Evolutionary conservation across 2,113 vertebrate genomes (phyloP).

Genomic region (Otocyon megalotis): DNA sequence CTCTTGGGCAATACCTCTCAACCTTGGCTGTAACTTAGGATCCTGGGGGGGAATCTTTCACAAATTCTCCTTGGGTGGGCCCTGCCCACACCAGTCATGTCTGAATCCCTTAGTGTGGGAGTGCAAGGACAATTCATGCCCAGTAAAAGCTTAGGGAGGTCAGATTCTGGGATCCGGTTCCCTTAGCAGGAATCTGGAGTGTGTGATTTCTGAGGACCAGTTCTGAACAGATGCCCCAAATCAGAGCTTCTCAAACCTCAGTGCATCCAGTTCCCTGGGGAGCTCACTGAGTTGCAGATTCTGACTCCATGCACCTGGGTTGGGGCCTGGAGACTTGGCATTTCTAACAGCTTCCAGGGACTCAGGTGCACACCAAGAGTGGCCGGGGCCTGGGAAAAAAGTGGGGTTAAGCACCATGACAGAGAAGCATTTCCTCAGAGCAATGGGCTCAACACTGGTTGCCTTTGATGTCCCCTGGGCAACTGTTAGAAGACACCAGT

Average conservation of each 20-base stretch:
- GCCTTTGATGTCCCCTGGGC: neutral
- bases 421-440: neutral
- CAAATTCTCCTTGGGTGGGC: too few species aligned
- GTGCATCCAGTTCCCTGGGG: neutral
- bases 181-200: neutral
- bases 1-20: neutral
- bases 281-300: neutral
- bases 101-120: neutral
- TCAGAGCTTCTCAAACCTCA: neutral
- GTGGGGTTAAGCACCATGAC: neutral
- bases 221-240: neutral
- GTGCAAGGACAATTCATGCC: neutral
- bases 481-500: neutral
- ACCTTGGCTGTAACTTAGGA: neutral
- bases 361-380: neutral
- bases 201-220: neutral
- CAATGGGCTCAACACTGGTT: neutral
- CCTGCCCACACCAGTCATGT: too few species aligned
- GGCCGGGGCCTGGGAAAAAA: neutral
- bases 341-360: neutral
- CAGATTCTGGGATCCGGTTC: neutral
- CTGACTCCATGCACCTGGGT: neutral
- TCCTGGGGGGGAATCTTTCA: too few species aligned
- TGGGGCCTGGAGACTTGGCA: neutral
- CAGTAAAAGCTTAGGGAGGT: neutral